Percentiles rank a stretch among this genome's conserved stretches.
phyloP scores from a whole-genome alignment of 2,888 invertebrate genomes.

The Platerodrilus igneus region DNA sequence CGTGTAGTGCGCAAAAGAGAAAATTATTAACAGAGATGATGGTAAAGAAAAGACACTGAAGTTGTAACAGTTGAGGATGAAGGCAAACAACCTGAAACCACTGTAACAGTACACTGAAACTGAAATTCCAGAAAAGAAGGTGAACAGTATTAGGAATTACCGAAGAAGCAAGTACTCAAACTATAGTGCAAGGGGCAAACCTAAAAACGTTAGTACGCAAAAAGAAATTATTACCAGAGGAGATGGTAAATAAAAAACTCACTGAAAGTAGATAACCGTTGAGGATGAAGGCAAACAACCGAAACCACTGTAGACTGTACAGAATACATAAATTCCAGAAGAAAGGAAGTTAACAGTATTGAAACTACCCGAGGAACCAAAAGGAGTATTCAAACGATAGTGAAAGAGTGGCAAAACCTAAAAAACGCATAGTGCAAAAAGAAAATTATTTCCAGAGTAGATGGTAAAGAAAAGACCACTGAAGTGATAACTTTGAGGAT shows the following conservation, averaged over 20 bases:
- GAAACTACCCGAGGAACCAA: conserved; percentile 23
- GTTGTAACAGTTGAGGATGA: conserved; percentile 37
- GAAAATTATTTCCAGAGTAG: conserved; percentile 45
- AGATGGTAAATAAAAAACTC: conserved; percentile 29
- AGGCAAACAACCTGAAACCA: conserved; percentile 36
- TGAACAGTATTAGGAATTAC: too few relatives aligned
- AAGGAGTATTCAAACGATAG: conserved; percentile 29
- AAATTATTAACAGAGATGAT: conserved; percentile 38
- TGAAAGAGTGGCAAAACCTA: conserved; percentile 41
- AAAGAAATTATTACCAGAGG: conserved; percentile 19
- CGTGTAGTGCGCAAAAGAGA: conserved; percentile 37
- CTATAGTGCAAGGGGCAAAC: too few relatives aligned
- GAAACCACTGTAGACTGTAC: conserved; percentile 36
- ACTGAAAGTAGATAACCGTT: conserved; percentile 26
- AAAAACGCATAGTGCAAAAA: conserved; percentile 44
- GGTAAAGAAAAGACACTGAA: conserved; percentile 33
- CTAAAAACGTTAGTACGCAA: too few relatives aligned
- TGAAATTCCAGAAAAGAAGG: conserved; percentile 35
- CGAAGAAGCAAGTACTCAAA: too few relatives aligned
- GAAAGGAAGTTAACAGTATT: conserved; percentile 14
- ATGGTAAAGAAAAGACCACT: conserved; percentile 46
- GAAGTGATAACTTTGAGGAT: conserved; percentile 47
- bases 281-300: conserved; percentile 32
- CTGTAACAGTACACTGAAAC: conserved; percentile 37
- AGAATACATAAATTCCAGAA: conserved; percentile 14